Conservation (phyloP, 2,113 vertebrate genomes). For the Melanerpes formicivorus region DNA sequence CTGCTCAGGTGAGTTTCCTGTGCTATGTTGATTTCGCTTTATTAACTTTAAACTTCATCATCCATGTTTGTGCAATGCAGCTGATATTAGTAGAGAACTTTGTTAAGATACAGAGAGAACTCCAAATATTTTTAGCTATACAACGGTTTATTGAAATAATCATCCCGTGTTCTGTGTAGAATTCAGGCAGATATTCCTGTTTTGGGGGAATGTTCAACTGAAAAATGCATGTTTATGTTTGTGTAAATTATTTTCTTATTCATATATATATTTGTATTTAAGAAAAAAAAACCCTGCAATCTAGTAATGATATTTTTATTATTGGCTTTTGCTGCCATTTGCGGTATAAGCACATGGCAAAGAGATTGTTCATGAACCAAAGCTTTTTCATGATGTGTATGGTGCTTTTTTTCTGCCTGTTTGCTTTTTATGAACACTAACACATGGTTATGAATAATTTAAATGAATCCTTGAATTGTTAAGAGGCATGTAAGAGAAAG, state of each 20-base stretch:
- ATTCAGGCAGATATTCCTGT: background rate
- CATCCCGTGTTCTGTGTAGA: background rate
- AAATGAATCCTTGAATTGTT: background rate
- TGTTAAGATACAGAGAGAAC: background rate
- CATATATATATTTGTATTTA: no score
- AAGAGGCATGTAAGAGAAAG: background rate
- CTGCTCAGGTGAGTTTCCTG: slow-evolving; percentile 87
- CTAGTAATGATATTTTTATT: background rate
- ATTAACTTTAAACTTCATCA: background rate
- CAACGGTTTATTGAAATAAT: background rate
- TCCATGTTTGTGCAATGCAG: accelerated
- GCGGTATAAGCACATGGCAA: accelerated
- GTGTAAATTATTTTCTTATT: background rate
- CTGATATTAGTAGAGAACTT: background rate
- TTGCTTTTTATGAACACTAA: background rate
- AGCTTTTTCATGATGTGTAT: background rate
- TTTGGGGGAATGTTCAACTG: background rate
- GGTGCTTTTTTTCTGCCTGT: background rate
- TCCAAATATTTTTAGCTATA: background rate
- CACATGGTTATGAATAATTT: background rate
- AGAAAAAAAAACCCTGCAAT: background rate
- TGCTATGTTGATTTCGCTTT: background rate
- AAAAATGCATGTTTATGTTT: background rate
- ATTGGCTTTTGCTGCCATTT: background rate
- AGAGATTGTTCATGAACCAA: background rate